Conservation (phyloP, 2,113 vertebrate genomes). For the Hoplias malabaricus region DNA sequence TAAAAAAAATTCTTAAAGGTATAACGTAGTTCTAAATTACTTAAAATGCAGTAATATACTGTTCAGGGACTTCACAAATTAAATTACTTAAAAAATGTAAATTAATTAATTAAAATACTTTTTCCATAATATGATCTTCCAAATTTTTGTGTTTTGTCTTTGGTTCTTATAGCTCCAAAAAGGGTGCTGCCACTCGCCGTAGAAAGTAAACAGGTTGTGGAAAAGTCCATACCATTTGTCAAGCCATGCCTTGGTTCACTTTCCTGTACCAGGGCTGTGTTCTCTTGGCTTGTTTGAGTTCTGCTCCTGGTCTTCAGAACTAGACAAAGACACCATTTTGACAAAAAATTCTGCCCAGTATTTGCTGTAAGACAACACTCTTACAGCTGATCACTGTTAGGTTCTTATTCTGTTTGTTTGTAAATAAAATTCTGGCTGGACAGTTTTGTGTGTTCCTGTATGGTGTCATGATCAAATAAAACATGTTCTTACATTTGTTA, state of each 20-base stretch:
- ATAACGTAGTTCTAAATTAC: too few species aligned
- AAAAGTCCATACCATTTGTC: conserved; percentile 23
- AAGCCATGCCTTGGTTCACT: conserved; percentile 4
- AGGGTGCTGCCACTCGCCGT: conserved; percentile 86
- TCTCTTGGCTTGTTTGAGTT: neutral
- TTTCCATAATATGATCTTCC: neutral
- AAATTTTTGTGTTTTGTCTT: neutral
- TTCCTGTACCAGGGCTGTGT: neutral
- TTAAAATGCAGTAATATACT: too few species aligned
- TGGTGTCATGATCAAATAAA: conserved; percentile 50
- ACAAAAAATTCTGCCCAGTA: neutral
- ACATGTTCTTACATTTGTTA: neutral
- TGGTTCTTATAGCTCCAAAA: conserved; percentile 87
- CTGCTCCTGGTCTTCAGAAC: neutral
- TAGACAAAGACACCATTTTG: neutral
- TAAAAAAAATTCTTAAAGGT: too few species aligned
- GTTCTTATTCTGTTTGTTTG: conserved; percentile 52
- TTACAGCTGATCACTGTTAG: conserved; percentile 43
- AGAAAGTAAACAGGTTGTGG: conserved; percentile 81
- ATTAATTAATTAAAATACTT: too few species aligned
- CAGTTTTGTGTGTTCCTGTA: conserved; percentile 41
- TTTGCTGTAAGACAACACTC: conserved; percentile 29
- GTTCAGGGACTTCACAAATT: too few species aligned
- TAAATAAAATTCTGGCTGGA: conserved; percentile 56
- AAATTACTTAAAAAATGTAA: too few species aligned